phyloP scores from a whole-genome alignment of 2,797 vertebrate genomes.

The Rhincodon typus region DNA sequence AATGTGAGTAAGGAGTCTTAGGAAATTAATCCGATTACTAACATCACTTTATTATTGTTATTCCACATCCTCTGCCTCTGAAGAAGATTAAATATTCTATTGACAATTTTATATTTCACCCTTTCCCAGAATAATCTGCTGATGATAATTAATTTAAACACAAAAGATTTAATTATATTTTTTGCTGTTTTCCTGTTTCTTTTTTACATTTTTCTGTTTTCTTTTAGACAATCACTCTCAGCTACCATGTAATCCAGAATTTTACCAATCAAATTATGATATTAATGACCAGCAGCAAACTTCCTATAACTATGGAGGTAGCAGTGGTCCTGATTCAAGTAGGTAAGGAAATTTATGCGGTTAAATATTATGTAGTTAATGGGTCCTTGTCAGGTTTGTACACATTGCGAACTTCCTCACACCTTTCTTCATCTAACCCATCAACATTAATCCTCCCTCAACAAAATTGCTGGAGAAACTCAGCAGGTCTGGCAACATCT shows the following conservation, averaged over 20 bases:
- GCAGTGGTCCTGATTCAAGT: slow-evolving; percentile 44
- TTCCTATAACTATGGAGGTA: slow-evolving; percentile 42
- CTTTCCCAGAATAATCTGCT: not conserved
- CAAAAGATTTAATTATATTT: not conserved
- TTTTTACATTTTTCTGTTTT: not conserved
- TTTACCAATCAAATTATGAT: slow-evolving; percentile 75
- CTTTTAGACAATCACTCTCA: too few relatives aligned
- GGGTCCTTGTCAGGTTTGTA: not conserved
- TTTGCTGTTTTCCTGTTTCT: not conserved
- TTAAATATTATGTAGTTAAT: not conserved
- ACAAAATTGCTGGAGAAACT: too few relatives aligned
- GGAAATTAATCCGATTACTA: not conserved
- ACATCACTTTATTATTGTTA: not conserved
- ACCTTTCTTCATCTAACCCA: not conserved
- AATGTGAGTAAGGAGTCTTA: not conserved
- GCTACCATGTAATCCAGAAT: slow-evolving; percentile 69
- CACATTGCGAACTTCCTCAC: not conserved
- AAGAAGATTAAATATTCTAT: not conserved
- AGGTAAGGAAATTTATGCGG: slow-evolving; percentile 47
- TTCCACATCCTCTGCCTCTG: not conserved
- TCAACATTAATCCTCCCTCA: not conserved
- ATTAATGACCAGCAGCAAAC: slow-evolving; percentile 61
- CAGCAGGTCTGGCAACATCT: too few relatives aligned
- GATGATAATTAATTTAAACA: not conserved
- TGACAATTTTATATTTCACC: not conserved